Base-by-base conservation (phyloP, 2,888 invertebrate genomes). In the Agonopterix alstromeriana region DNA sequence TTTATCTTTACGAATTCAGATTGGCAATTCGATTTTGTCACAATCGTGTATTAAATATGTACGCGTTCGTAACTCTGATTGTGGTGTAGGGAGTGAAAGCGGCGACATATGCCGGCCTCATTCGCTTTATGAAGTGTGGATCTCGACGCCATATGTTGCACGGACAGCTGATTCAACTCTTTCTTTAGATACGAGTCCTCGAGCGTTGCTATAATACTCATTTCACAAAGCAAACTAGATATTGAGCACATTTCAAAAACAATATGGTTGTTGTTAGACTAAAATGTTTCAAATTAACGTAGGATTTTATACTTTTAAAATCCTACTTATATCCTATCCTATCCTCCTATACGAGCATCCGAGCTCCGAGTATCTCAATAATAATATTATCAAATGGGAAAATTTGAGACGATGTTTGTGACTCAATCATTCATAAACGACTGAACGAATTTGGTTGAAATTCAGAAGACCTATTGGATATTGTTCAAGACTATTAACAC, bases 1-100 rank as follows among this genome's bases (percentile, higher is more conserved):
- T 43, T 50, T 45, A 48, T 48, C 35, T 38, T 48, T 43, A 46
- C 45, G 48, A 48, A 46, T 40, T 36, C 42, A n/a, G 43, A 27
- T 27, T 27, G 27, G 36, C 12, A 45, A 43, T 46, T 44, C 43
- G 48, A 52, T 52, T 46, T 49, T 48, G 52, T 50, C 48, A 48
- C 53, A 52, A 51, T 45, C 53, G 41, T 47, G 48, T 53, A 50
- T 55, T 5, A 42, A 48, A 53, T 49, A 51, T 55, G 49, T 55
- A 59, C 58, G 59, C 57, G 58, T 58, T 71, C 72, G 76, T 76
- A 79, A 77, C 68, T 73, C 65, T 67, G 76, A 78, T 74, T 81
- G 77, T 82, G 74, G 71, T 77, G 75, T 71, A 76, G 77, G 76
- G 81, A 87, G 87, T 85, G 86, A 88, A 87, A 87, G 87, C 84